Percentiles rank a stretch among this genome's conserved stretches.
Evolutionary conservation across 2,888 invertebrate genomes (phyloP).

Genomic region (Andrena trimmerana): DNA sequence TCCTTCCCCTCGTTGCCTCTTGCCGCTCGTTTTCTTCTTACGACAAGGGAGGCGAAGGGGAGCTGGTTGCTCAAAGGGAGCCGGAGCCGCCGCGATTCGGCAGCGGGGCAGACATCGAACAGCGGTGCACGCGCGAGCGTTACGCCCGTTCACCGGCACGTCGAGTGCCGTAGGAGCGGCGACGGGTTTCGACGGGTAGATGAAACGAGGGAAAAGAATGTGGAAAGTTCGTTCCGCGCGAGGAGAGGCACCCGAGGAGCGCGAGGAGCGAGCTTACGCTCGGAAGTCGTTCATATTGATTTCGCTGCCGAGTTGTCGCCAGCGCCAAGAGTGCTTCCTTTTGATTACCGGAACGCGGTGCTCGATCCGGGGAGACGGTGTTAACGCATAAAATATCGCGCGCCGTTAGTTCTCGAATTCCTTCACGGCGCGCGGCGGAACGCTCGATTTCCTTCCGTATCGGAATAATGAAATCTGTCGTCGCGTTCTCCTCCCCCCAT

Average conservation of each 20-base stretch:
- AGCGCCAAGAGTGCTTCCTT: conserved; percentile 12
- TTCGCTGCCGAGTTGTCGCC: conserved; percentile 17
- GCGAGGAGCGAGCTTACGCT: neutral
- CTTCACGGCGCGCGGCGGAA: neutral
- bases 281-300: conserved; percentile 37
- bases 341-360: conserved; percentile 28
- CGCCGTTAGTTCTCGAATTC: conserved; percentile 15
- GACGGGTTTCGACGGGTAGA: neutral
- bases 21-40: neutral
- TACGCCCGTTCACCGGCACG: neutral
- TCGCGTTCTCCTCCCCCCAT: neutral
- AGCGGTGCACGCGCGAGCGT: conserved; percentile 1
- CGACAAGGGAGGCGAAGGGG: neutral
- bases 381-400: conserved; percentile 8
- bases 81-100: neutral
- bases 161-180: neutral
- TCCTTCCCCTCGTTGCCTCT: neutral
- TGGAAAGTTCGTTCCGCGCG: conserved; percentile 3
- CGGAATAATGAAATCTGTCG: neutral
- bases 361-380: neutral
- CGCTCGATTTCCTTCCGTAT: neutral
- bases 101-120: conserved; percentile 10
- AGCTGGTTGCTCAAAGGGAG: neutral
- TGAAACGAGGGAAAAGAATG: neutral
- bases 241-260: neutral